A percentile compares a stretch with the other conserved stretches of the same genome.
Evolutionary conservation across 2,113 vertebrate genomes (phyloP).

Genomic region (Bos javanicus): DNA sequence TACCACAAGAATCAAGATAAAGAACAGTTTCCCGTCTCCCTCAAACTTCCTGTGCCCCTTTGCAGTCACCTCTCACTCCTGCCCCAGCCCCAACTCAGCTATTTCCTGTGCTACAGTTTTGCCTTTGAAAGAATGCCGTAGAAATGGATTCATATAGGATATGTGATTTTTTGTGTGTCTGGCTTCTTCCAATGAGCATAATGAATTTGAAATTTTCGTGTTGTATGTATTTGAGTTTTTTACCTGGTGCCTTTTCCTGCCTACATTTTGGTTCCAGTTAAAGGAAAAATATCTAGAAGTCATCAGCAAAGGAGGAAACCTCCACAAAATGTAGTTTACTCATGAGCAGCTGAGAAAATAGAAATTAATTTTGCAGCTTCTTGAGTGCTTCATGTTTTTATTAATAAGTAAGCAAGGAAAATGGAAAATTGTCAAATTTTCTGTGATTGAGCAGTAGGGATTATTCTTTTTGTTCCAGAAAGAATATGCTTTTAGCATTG

Average conservation of each 20-base stretch:
- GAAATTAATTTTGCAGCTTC: background rate
- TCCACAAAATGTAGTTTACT: background rate
- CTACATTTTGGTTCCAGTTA: background rate
- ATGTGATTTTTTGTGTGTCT: background rate
- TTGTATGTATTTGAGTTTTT: background rate
- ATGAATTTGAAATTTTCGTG: background rate
- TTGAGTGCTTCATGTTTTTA: background rate
- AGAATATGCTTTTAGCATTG: background rate
- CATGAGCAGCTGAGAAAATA: background rate
- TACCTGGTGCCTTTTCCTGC: background rate
- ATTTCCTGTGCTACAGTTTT: background rate
- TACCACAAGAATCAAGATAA: background rate
- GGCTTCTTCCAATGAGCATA: background rate
- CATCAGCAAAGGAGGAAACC: background rate
- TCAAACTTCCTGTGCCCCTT: background rate
- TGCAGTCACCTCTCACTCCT: background rate
- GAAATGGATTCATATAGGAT: background rate
- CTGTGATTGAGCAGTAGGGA: background rate
- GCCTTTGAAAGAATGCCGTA: background rate
- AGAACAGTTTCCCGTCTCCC: background rate
- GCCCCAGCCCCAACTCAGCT: background rate
- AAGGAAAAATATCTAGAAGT: background rate
- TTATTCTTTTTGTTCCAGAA: background rate
- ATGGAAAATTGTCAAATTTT: background rate
- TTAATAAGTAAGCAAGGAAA: background rate